Conservation (phyloP, 2,113 vertebrate genomes). For the Mobula hypostoma region DNA sequence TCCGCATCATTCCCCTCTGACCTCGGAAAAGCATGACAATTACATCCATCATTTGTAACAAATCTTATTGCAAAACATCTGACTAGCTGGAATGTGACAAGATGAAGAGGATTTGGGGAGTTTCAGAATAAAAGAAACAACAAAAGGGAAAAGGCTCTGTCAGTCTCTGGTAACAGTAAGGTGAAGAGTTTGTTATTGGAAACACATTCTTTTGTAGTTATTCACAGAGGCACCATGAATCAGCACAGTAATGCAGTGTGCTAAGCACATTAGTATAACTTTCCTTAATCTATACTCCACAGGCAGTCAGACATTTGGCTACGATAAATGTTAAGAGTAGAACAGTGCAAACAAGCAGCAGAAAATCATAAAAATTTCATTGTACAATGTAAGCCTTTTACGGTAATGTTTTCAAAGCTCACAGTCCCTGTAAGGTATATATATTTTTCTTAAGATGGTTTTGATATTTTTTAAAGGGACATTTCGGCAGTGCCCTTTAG, state of each 20-base stretch:
- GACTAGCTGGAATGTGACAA: conserved; percentile 68
- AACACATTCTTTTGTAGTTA: conserved; percentile 22
- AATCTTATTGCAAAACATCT: conserved; percentile 77
- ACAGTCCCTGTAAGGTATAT: neutral
- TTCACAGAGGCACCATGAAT: conserved; percentile 31
- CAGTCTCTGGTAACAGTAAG: conserved; percentile 11
- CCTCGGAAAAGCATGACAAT: conserved; percentile 93
- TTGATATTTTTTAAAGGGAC: conserved; percentile 11
- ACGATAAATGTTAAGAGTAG: conserved; percentile 26
- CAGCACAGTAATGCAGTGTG: conserved; percentile 30
- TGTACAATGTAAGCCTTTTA: conserved; percentile 30
- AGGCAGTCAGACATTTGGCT: conserved; percentile 31
- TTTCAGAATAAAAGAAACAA: conserved; percentile 17
- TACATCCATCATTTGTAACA: conserved; percentile 85
- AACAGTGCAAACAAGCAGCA: conserved; percentile 28
- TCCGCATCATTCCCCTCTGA: conserved; percentile 76
- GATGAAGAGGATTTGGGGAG: conserved; percentile 82
- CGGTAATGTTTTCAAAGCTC: conserved; percentile 26
- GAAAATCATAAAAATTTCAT: conserved; percentile 35
- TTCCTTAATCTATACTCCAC: conserved; percentile 33
- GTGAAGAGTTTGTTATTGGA: conserved; percentile 27
- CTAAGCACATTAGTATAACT: conserved; percentile 37
- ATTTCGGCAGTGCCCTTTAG: neutral
- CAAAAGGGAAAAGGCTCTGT: conserved; percentile 20
- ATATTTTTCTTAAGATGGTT: neutral